A percentile compares a stretch with the other conserved stretches of the same genome.
Evolutionary conservation across 2,888 invertebrate species (phyloP).

Genomic region (Acrocera orbiculus): DNA sequence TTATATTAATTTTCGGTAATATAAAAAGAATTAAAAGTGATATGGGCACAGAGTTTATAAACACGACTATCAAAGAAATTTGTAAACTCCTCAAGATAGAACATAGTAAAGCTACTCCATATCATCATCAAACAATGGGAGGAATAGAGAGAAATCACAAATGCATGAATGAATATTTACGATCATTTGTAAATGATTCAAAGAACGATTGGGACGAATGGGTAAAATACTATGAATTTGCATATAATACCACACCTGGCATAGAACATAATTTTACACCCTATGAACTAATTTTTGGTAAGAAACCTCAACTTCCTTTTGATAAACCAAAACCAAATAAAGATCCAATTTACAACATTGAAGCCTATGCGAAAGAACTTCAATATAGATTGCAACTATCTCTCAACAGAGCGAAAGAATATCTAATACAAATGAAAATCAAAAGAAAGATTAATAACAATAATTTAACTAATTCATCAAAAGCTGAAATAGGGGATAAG

Average conservation of each 20-base stretch:
- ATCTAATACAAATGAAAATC: not conserved
- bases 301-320: slow-evolving; percentile 4
- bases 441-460: not conserved
- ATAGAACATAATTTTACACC: slow-evolving; percentile 6
- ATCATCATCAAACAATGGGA: slow-evolving; percentile 6
- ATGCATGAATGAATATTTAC: slow-evolving; percentile 10
- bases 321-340: not conserved
- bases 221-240: slow-evolving; percentile 2
- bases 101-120: slow-evolving; percentile 2
- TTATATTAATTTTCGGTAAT: slow-evolving; percentile 7
- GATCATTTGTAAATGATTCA: slow-evolving; percentile 4
- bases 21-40: slow-evolving; percentile 5
- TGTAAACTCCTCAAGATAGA: slow-evolving; percentile 5
- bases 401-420: not conserved
- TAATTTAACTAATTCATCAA: too few relatives aligned
- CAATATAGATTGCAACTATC: not conserved
- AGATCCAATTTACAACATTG: not conserved
- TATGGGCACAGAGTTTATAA: slow-evolving; percentile 7
- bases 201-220: slow-evolving; percentile 10
- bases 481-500: too few relatives aligned
- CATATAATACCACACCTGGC: slow-evolving; percentile 7
- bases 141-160: slow-evolving; percentile 8
- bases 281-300: slow-evolving; percentile 9
- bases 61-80: slow-evolving; percentile 4
- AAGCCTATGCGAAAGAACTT: not conserved